phyloP scores from a whole-genome alignment of 2,113 vertebrate genomes.

The Onychorhynchus coronatus region DNA sequence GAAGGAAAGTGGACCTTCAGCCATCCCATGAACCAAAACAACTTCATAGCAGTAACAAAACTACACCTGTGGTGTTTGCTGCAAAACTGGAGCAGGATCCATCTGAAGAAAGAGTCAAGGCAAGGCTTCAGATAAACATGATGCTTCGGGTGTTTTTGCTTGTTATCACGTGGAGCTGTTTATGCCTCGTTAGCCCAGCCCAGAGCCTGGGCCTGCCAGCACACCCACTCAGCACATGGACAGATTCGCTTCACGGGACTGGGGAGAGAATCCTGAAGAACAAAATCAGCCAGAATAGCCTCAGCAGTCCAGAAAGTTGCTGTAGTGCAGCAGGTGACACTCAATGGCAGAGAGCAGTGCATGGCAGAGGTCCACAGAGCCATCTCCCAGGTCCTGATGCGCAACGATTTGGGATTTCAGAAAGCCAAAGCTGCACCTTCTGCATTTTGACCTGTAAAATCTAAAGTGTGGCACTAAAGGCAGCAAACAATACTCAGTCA shows the following conservation, averaged over 20 bases:
- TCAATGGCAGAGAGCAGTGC: background rate
- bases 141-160: background rate
- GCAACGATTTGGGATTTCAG: background rate
- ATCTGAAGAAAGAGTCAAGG: background rate
- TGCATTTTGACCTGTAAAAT: background rate
- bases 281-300: background rate
- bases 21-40: background rate
- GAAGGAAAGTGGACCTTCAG: background rate
- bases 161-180: background rate
- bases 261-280: background rate
- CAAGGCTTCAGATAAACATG: background rate
- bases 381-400: background rate
- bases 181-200: background rate
- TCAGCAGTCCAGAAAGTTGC: background rate
- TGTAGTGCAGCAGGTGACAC: background rate
- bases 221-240: background rate
- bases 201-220: background rate
- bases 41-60: background rate
- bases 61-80: no score
- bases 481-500: no score
- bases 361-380: background rate
- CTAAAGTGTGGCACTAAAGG: background rate
- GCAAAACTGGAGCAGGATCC: background rate
- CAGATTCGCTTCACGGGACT: background rate
- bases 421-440: background rate